These are phyloP conservation scores for Megaleporinus macrocephalus DNA, from an alignment of 2,113 vertebrate species.

Conservation along the genomic window DNA sequence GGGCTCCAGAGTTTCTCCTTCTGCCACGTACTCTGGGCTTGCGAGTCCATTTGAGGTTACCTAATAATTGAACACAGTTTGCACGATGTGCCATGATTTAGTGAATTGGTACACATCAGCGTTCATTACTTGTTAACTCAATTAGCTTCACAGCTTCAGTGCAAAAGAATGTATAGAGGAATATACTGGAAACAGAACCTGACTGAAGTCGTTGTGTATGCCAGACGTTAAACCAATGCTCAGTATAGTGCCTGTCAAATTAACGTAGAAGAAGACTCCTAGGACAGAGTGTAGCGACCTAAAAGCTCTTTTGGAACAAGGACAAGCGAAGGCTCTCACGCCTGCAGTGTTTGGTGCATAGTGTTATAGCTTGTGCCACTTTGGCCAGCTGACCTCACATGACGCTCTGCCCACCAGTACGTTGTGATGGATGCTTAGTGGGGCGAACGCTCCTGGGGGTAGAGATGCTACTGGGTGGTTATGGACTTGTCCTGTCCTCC, in stretches of 20 bases:
- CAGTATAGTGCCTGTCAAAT: constrained; percentile 63
- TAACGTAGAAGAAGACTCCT: constrained; percentile 41
- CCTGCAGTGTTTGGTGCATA: constrained; percentile 64
- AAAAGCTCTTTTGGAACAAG: constrained; percentile 76
- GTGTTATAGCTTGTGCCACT: background rate
- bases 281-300: constrained; percentile 45
- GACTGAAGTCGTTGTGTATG: background rate
- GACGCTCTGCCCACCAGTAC: too few species aligned
- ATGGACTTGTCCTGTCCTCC: too few species aligned
- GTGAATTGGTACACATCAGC: too few species aligned
- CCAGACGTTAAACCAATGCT: constrained; percentile 66
- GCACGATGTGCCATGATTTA: too few species aligned
- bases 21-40: too few species aligned
- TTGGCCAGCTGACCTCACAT: background rate
- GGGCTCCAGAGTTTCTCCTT: too few species aligned
- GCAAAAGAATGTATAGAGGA: background rate
- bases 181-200: background rate
- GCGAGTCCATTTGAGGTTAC: too few species aligned
- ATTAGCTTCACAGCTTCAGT: background rate
- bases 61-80: too few species aligned
- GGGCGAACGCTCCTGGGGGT: too few species aligned
- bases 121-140: background rate
- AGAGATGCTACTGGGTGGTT: too few species aligned
- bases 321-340: constrained; percentile 76
- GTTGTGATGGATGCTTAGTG: too few species aligned